Evolutionary conservation across 2,113 vertebrate genomes (phyloP).

Genomic region (Hippocampus barbouri): DNA sequence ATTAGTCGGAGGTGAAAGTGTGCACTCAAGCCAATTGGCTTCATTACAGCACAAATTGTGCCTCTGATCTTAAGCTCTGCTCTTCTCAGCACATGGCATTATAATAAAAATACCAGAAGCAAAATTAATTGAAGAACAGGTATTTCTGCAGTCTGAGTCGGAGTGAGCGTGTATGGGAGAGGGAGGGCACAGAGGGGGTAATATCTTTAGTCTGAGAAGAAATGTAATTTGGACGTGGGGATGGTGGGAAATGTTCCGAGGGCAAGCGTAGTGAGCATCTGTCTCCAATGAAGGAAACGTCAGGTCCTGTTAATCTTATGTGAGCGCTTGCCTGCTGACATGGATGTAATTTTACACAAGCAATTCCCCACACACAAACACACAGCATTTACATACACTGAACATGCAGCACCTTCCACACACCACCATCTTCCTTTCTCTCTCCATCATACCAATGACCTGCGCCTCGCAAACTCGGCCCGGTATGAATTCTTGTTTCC

Average conservation of each 20-base stretch:
- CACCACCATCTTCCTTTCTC: neutral
- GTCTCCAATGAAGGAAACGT: constrained; percentile 63
- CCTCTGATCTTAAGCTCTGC: constrained; percentile 33
- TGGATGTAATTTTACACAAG: constrained; percentile 67
- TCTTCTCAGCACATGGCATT: constrained; percentile 34
- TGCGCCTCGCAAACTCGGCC: constrained; percentile 3
- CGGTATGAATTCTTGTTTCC: constrained; percentile 23
- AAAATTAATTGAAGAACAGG: constrained; percentile 44
- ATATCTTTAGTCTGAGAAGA: constrained; percentile 42
- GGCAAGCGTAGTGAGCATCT: constrained; percentile 63
- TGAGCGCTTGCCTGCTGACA: constrained; percentile 63
- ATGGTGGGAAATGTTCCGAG: constrained; percentile 37
- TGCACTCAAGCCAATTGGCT: constrained; percentile 40
- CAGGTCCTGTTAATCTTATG: constrained; percentile 69
- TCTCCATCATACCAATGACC: constrained; percentile 23
- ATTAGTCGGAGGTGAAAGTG: constrained; percentile 36
- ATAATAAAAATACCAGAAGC: constrained; percentile 49
- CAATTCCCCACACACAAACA: constrained; percentile 17
- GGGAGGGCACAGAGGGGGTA: constrained; percentile 5
- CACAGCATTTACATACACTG: neutral
- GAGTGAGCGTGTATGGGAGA: neutral
- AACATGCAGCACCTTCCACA: constrained; percentile 8
- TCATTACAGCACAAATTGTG: constrained; percentile 43
- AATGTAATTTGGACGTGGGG: constrained; percentile 41
- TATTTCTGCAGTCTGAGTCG: constrained; percentile 26